Percentiles rank a stretch among this genome's conserved stretches.
Evolutionary conservation across 2,113 vertebrate genomes (phyloP).

Genomic region (Galbula dea): DNA sequence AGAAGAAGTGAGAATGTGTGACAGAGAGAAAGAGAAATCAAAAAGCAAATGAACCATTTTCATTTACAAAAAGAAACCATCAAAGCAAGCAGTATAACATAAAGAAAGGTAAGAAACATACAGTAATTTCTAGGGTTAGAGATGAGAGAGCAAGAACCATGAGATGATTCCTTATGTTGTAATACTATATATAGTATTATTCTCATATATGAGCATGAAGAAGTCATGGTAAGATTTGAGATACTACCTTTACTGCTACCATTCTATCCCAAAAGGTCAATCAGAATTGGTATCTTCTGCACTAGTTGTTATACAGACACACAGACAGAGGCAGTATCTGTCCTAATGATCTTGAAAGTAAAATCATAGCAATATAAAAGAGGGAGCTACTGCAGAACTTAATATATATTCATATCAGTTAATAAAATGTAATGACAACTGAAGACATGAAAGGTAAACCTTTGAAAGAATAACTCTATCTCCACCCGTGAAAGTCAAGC

Average conservation of each 20-base stretch:
- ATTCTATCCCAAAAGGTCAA: background rate
- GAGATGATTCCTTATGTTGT: background rate
- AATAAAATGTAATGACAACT: background rate
- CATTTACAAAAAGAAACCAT: background rate
- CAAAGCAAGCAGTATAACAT: background rate
- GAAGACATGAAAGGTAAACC: background rate
- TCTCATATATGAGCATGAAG: background rate
- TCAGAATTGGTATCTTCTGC: background rate
- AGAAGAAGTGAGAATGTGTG: background rate
- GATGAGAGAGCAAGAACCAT: background rate
- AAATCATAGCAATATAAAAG: background rate
- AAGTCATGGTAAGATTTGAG: background rate
- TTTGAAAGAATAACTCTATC: background rate
- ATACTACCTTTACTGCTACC: background rate
- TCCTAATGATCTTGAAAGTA: background rate
- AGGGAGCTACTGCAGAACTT: background rate
- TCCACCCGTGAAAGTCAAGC: background rate
- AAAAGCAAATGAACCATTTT: background rate
- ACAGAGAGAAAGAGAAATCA: background rate
- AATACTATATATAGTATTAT: background rate
- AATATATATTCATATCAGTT: background rate
- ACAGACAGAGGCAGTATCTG: background rate
- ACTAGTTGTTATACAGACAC: background rate
- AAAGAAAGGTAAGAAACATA: background rate
- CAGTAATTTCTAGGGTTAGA: background rate